Evolutionary conservation across 64 coral and sea anemone species (phyloP).

Genomic region (Stichodactyla helianthus): DNA sequence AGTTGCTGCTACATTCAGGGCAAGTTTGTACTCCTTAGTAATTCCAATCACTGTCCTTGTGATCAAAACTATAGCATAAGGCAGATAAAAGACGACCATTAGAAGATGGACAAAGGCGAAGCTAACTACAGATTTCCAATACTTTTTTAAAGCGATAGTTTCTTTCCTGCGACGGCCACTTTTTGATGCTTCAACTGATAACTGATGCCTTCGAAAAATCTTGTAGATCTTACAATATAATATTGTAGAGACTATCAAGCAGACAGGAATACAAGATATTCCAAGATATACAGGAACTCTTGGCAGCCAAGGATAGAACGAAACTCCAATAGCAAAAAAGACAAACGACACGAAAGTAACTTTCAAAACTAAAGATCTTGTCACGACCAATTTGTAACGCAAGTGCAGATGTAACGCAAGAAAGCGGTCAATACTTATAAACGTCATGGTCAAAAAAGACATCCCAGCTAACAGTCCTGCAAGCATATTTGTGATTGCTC

Average conservation of each 20-base stretch:
- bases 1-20: neutral
- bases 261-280: neutral
- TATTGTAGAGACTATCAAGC: neutral
- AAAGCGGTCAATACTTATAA: slow-evolving; percentile 38
- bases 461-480: slow-evolving; percentile 16
- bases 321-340: neutral
- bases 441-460: slow-evolving; percentile 33
- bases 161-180: neutral
- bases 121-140: slow-evolving; percentile 5
- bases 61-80: neutral
- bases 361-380: slow-evolving; percentile 1
- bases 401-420: slow-evolving; percentile 44
- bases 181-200: neutral
- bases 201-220: slow-evolving; percentile 2
- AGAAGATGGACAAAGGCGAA: neutral
- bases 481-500: slow-evolving; percentile 3
- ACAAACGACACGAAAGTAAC: neutral
- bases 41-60: neutral
- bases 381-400: slow-evolving; percentile 24
- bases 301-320: slow-evolving; percentile 11
- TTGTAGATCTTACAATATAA: slow-evolving; percentile 4
- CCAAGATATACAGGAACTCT: slow-evolving; percentile 9
- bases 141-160: neutral
- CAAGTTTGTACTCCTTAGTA: slow-evolving; percentile 22
- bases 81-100: neutral